Percentiles rank a stretch among this genome's conserved stretches.
phyloP scores from a whole-genome alignment of 2,888 invertebrate species.

The Chloromyia formosa region DNA sequence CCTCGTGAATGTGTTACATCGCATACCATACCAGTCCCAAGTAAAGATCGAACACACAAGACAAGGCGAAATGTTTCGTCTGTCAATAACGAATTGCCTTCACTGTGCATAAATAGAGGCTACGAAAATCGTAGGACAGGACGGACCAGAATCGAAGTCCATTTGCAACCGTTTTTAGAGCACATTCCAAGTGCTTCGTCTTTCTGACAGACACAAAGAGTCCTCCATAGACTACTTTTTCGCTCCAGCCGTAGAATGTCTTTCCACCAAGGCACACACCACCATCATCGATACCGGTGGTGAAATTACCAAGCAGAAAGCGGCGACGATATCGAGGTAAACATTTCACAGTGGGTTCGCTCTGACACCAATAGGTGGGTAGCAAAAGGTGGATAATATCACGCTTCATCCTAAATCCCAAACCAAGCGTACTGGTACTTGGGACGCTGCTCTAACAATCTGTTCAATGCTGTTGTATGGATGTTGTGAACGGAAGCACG shows the following conservation, averaged over 20 bases:
- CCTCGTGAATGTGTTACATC: too few relatives aligned
- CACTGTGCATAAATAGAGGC: conserved; percentile 14
- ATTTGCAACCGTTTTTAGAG: conserved; percentile 27
- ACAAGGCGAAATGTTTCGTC: conserved; percentile 29
- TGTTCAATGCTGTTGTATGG: conserved; percentile 12
- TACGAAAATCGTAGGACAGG: neutral
- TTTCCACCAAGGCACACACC: neutral
- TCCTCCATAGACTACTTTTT: neutral
- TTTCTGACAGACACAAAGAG: conserved; percentile 8
- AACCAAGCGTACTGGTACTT: conserved; percentile 7
- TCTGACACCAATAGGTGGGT: neutral
- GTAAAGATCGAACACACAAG: neutral
- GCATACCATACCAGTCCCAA: too few relatives aligned
- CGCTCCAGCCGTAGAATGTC: neutral
- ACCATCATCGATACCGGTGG: neutral
- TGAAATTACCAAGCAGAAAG: neutral
- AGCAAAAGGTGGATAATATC: neutral
- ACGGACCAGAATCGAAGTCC: conserved; percentile 27
- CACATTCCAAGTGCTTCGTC: neutral
- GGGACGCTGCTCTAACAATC: neutral
- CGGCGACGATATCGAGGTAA: conserved; percentile 15
- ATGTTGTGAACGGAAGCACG: conserved; percentile 2
- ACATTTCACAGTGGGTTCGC: conserved; percentile 18
- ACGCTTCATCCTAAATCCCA: neutral
- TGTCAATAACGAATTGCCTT: conserved; percentile 39